phyloP scores from a whole-genome alignment of 2,113 vertebrate genomes.

The Bos javanicus region DNA sequence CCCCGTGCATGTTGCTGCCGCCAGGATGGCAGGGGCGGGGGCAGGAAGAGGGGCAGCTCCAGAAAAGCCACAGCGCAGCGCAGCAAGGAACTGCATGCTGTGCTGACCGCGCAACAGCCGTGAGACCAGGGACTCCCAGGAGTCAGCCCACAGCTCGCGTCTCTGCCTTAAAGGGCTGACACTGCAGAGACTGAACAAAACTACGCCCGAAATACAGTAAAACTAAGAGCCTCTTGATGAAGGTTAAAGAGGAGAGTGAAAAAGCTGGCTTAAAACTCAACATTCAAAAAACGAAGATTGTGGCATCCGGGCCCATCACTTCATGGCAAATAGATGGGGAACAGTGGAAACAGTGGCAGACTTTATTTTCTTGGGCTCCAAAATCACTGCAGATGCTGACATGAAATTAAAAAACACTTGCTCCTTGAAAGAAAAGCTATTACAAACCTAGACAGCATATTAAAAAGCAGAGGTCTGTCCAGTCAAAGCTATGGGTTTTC shows the following conservation, averaged over 20 bases:
- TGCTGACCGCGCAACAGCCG: accelerated
- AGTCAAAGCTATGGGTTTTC: neutral
- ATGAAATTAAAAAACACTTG: neutral
- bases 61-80: accelerated
- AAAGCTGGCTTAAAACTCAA: neutral
- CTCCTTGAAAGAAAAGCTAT: neutral
- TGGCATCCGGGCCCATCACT: neutral
- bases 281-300: neutral
- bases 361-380: neutral
- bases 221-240: neutral
- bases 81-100: accelerated
- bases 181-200: neutral
- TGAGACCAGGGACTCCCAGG: neutral
- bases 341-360: neutral
- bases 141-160: too few relatives aligned
- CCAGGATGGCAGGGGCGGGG: accelerated
- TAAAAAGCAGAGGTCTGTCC: neutral
- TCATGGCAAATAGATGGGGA: neutral
- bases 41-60: neutral
- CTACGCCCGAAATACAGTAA: accelerated
- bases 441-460: neutral
- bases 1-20: accelerated
- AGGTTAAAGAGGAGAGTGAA: neutral
- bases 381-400: neutral
- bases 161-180: neutral